A percentile compares a stretch with the other conserved stretches of the same genome.
These are phyloP conservation scores for Atrichornis clamosus DNA, from an alignment of 2,113 vertebrate species.

Conservation along the genomic window DNA sequence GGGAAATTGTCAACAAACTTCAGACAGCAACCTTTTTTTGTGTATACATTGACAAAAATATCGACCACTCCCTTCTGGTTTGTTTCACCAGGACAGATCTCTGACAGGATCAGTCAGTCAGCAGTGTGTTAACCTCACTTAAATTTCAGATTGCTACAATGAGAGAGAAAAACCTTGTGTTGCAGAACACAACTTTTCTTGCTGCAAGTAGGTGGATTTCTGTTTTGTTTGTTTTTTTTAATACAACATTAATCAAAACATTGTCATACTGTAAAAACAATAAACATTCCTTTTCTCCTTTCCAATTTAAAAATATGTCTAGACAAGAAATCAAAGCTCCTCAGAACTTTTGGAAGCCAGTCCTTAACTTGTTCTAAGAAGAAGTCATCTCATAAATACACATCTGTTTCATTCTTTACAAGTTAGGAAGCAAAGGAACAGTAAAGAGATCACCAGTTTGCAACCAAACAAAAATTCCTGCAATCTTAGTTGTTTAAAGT, in stretches of 20 bases:
- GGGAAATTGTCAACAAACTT: neutral
- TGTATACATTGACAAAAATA: neutral
- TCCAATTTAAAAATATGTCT: slow-evolving; percentile 39
- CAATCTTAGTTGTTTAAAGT: neutral
- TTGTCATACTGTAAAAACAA: neutral
- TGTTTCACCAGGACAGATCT: slow-evolving; percentile 15
- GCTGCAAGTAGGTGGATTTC: neutral
- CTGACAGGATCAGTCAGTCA: slow-evolving; percentile 6
- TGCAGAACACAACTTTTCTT: neutral
- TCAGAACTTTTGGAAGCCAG: slow-evolving; percentile 46
- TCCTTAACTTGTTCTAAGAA: slow-evolving; percentile 43
- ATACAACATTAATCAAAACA: neutral
- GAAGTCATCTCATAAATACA: slow-evolving; percentile 38
- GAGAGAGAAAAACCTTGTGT: neutral
- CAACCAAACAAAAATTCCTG: slow-evolving; percentile 2
- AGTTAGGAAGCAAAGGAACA: slow-evolving; percentile 23
- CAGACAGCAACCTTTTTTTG: neutral
- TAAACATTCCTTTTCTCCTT: neutral
- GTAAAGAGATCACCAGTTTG: neutral
- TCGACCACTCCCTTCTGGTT: neutral
- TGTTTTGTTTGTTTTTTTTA: neutral
- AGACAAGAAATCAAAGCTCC: slow-evolving; percentile 43
- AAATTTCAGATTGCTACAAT: neutral
- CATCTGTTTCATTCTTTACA: slow-evolving; percentile 48
- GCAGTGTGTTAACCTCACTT: neutral